Conservation (phyloP, 2,113 vertebrate genomes). For the Rhinogobius similis region DNA sequence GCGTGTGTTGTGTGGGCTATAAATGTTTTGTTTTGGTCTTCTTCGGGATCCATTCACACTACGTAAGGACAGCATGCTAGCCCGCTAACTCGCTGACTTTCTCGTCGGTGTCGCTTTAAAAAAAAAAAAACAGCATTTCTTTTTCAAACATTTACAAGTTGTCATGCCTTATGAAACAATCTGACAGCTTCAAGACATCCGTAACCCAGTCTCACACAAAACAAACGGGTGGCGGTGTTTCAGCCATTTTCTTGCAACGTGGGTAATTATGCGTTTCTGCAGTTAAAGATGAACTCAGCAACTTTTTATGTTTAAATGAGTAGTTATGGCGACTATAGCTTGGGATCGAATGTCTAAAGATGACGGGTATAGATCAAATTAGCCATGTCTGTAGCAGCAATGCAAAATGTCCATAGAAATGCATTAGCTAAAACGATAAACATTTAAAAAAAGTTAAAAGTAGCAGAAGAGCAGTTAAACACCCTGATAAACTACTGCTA, state of each 20-base stretch:
- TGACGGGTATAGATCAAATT: too few relatives aligned
- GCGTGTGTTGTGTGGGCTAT: constrained; percentile 8
- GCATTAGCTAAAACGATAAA: neutral
- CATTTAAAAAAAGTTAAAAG: too few relatives aligned
- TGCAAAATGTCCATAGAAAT: too few relatives aligned
- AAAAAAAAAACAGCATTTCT: constrained; percentile 7
- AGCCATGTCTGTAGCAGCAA: too few relatives aligned
- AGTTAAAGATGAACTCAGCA: neutral
- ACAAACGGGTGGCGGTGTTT: neutral
- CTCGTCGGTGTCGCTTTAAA: constrained; percentile 7
- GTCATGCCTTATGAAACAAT: constrained; percentile 15
- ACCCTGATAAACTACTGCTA: too few relatives aligned
- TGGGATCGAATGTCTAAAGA: too few relatives aligned
- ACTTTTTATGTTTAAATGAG: neutral
- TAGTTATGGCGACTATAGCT: neutral
- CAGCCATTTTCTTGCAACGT: neutral
- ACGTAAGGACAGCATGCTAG: constrained; percentile 49
- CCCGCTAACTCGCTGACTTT: constrained; percentile 35
- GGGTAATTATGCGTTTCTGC: neutral
- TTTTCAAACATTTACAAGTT: constrained; percentile 12
- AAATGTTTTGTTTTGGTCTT: constrained; percentile 28
- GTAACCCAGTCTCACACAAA: neutral
- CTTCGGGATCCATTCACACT: constrained; percentile 29
- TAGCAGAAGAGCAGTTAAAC: too few relatives aligned
- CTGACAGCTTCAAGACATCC: neutral